A percentile compares a stretch with the other conserved stretches of the same genome.
Evolutionary conservation across 2,888 invertebrate genomes (phyloP).

Genomic region (Rhagonycha lutea): DNA sequence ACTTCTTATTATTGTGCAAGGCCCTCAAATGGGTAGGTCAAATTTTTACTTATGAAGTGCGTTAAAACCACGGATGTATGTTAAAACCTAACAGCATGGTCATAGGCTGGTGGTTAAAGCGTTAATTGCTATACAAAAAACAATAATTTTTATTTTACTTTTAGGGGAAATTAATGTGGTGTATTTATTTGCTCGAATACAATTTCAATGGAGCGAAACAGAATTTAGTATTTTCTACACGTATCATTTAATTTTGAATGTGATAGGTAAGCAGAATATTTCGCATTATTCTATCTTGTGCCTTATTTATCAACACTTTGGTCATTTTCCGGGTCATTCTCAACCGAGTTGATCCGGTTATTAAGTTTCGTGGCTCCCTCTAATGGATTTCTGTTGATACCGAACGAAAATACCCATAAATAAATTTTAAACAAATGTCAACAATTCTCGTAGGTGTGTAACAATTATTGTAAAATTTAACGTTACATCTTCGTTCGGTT

Average conservation of each 20-base stretch:
- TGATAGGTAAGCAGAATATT: conserved; percentile 53
- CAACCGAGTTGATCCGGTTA: too few relatives aligned
- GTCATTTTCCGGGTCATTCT: too few relatives aligned
- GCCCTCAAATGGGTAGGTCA: background rate
- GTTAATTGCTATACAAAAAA: too few relatives aligned
- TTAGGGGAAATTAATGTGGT: conserved; percentile 80
- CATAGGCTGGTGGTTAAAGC: too few relatives aligned
- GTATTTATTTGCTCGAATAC: conserved; percentile 69
- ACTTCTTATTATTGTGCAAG: background rate
- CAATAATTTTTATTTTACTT: conserved; percentile 38
- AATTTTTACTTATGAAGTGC: background rate
- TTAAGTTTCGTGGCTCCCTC: too few relatives aligned
- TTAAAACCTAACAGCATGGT: background rate
- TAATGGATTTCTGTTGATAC: too few relatives aligned
- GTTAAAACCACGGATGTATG: too few relatives aligned
- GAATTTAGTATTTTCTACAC: conserved; percentile 63
- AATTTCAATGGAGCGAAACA: conserved; percentile 64
- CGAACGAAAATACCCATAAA: too few relatives aligned
- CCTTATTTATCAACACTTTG: background rate
- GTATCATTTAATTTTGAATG: conserved; percentile 60
- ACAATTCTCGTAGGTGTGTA: too few relatives aligned
- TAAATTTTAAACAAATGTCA: too few relatives aligned
- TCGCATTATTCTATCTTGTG: background rate
- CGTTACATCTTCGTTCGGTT: too few relatives aligned
- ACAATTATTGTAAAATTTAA: too few relatives aligned